These are phyloP conservation scores for Halcyon chelicuti DNA, from an alignment of 2,797 vertebrate genomes.

Conservation along the genomic window DNA sequence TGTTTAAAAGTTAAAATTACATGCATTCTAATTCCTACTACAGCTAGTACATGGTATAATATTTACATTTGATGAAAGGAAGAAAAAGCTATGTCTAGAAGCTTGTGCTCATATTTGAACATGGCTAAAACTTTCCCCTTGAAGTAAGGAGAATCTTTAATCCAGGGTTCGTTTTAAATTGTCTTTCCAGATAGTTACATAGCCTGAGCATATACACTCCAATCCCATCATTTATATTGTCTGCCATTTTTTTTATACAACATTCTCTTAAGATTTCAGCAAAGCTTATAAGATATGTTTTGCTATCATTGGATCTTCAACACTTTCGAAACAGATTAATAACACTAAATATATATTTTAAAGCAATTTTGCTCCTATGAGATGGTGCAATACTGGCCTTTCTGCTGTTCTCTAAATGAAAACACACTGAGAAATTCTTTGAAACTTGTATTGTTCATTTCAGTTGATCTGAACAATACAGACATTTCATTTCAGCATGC, in stretches of 20 bases:
- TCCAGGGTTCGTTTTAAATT: neutral
- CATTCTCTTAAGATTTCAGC: neutral
- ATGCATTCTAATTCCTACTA: neutral
- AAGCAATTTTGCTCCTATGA: neutral
- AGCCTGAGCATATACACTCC: neutral
- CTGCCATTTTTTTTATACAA: neutral
- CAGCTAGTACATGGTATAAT: neutral
- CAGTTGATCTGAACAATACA: neutral
- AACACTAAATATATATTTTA: neutral
- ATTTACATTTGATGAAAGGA: neutral
- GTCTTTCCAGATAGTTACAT: neutral
- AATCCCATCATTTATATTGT: neutral
- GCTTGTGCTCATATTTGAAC: neutral
- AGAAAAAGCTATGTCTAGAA: neutral
- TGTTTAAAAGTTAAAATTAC: neutral
- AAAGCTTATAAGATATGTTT: neutral
- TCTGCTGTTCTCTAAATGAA: neutral
- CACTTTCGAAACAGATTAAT: neutral
- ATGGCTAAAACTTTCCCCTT: neutral
- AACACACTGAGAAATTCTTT: neutral
- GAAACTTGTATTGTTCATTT: neutral
- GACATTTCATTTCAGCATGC: neutral
- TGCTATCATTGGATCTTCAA: neutral
- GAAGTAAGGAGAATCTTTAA: neutral
- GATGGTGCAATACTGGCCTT: neutral